These are phyloP conservation scores for Aphaenogaster rudis DNA, from an alignment of 1,140 invertebrate species.

Conservation along the genomic window DNA sequence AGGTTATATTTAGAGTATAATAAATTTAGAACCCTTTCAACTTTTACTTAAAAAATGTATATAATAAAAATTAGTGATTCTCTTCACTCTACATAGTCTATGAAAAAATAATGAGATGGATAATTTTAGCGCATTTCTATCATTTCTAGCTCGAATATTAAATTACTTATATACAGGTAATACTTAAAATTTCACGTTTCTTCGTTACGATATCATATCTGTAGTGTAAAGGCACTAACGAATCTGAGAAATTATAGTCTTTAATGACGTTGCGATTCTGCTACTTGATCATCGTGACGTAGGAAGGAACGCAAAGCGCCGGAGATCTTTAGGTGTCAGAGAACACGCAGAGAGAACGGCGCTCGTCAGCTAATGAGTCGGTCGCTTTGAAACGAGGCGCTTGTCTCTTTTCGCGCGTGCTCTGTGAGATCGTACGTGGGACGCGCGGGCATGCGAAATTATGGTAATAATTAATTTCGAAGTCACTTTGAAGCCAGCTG, in stretches of 20 bases:
- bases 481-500: conserved; percentile 78
- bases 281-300: conserved; percentile 27
- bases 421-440: conserved; percentile 66
- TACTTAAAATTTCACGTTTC: neutral
- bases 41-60: neutral
- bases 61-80: neutral
- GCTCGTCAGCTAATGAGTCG: conserved; percentile 77
- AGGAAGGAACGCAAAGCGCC: conserved; percentile 24
- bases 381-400: conserved; percentile 75
- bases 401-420: conserved; percentile 68
- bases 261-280: neutral
- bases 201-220: neutral
- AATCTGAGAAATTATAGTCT: conserved; percentile 12
- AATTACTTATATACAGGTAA: neutral
- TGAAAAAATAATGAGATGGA: neutral
- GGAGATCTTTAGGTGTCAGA: conserved; percentile 46
- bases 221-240: neutral
- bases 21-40: neutral
- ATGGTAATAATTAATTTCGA: conserved; percentile 80
- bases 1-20: neutral
- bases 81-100: neutral
- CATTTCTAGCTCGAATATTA: neutral
- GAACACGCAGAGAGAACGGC: conserved; percentile 57
- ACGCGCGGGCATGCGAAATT: conserved; percentile 69
- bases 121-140: neutral